Evolutionary conservation across 2,113 vertebrate species (phyloP), one percentile per base, ranked within the genome.

Genomic region (Leptodactylus fuscus): DNA sequence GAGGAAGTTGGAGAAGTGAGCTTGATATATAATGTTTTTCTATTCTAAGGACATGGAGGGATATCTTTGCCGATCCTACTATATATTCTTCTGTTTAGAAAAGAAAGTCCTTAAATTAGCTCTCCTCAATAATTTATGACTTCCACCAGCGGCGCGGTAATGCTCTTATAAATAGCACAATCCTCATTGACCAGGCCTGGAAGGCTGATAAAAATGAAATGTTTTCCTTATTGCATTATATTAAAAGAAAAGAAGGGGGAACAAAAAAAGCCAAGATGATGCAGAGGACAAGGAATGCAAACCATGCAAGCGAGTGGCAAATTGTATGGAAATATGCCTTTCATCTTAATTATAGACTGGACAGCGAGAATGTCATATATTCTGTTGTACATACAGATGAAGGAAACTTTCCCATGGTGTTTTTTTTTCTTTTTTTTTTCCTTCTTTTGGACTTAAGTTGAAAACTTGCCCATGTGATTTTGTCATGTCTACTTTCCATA

Each of bases 281-380:
- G 88, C 85, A 89, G 89, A 83, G 83, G 85, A 88, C 87, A 83
- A 88, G 93, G 94, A 95, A 96, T 96, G 93, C 84, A 89, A 95
- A 91, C 90, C 91, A 94, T 90, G 92, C 92, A 92, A 91, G 87
- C 81, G 90, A 90, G 92, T 89, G 41, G 20, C 91, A 93, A 91
- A 93, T 90, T 90, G 91, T 91, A 92, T 90, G 88, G 91, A 92
- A 93, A 92, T 91, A 92, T 90, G 92, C 91, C 93, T 95, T 95
- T 95, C 93, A 94, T 95, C 93, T 94, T 94, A 94, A 95, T 94
- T 94, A 94, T 86, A 92, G 93, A 69, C 92, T 88, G 93, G 92
- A 92, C 91, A 92, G 89, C 20, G 90, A 89, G 92, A 94, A 93
- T 91, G 90, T 62, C 88, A 87, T 90, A 86, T 89, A 87, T 88